phyloP scores from a whole-genome alignment of 2,797 vertebrate species.

The Megaceryle alcyon region DNA sequence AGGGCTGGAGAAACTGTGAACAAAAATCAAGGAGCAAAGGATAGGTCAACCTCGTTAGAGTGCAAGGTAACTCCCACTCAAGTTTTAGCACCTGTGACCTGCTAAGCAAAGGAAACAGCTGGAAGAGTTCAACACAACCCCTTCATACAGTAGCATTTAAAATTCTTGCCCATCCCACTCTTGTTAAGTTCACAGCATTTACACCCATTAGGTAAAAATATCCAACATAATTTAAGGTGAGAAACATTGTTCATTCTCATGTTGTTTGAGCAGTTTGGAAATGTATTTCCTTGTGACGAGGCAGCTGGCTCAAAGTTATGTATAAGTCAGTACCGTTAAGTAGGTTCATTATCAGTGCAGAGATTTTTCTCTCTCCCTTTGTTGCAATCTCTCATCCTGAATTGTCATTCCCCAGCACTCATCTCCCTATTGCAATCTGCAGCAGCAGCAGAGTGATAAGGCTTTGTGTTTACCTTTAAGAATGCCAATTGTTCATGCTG shows the following conservation, averaged over 20 bases:
- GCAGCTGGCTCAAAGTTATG: background rate
- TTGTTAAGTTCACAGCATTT: background rate
- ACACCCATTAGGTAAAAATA: background rate
- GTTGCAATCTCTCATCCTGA: background rate
- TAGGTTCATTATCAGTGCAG: background rate
- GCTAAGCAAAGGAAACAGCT: background rate
- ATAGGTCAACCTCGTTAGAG: background rate
- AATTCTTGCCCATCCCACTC: background rate
- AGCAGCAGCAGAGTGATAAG: background rate
- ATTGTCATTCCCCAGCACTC: background rate
- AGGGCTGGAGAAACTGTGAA: background rate
- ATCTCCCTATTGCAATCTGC: background rate
- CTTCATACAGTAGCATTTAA: background rate
- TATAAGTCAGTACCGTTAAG: background rate
- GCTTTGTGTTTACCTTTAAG: constrained; percentile 15
- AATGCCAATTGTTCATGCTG: background rate
- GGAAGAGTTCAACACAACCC: background rate
- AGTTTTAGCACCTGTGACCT: background rate
- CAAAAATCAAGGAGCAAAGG: background rate
- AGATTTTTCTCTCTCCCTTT: background rate
- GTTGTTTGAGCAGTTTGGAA: background rate
- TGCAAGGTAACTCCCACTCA: background rate
- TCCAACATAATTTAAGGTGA: background rate
- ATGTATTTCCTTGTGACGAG: background rate
- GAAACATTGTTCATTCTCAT: background rate